Evolutionary conservation across 2,888 invertebrate species (phyloP).

Genomic region (Aelia acuminata): DNA sequence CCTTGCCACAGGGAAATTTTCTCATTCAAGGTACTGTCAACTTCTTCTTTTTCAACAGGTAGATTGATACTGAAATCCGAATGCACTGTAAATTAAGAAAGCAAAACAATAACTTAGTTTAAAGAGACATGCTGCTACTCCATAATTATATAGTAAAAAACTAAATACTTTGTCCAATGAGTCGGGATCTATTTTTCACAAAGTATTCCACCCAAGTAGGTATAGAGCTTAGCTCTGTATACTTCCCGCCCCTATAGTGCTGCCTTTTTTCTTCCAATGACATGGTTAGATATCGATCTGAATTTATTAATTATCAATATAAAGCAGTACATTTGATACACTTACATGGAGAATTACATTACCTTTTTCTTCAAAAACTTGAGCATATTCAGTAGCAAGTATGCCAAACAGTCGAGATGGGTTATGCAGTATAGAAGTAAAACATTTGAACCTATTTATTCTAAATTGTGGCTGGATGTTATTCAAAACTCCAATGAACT

Average conservation of each 20-base stretch:
- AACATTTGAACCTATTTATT: not conserved
- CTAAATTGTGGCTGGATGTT: not conserved
- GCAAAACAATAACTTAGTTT: constrained; percentile 46
- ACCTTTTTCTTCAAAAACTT: constrained; percentile 48
- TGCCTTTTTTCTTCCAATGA: constrained; percentile 55
- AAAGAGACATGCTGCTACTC: not conserved
- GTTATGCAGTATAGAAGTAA: not conserved
- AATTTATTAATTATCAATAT: not conserved
- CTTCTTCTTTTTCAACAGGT: constrained; percentile 68
- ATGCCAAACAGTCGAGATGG: constrained; percentile 39
- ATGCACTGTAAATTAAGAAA: constrained; percentile 61
- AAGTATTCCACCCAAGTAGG: constrained; percentile 72
- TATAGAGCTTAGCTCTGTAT: constrained; percentile 67
- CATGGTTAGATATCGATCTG: constrained; percentile 57
- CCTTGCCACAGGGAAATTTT: constrained; percentile 81
- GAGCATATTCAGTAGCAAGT: constrained; percentile 32
- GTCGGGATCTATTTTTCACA: constrained; percentile 56
- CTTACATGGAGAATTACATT: not conserved
- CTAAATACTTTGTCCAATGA: constrained; percentile 64
- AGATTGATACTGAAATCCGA: constrained; percentile 66
- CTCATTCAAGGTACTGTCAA: constrained; percentile 72
- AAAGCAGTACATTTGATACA: not conserved
- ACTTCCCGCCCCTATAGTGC: constrained; percentile 51
- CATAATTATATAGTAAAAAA: not conserved
- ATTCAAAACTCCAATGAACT: not conserved